A percentile compares a stretch with the other conserved stretches of the same genome.
Conservation (phyloP, 2,888 invertebrate genomes). For the Stenoptilia bipunctidactyla region DNA sequence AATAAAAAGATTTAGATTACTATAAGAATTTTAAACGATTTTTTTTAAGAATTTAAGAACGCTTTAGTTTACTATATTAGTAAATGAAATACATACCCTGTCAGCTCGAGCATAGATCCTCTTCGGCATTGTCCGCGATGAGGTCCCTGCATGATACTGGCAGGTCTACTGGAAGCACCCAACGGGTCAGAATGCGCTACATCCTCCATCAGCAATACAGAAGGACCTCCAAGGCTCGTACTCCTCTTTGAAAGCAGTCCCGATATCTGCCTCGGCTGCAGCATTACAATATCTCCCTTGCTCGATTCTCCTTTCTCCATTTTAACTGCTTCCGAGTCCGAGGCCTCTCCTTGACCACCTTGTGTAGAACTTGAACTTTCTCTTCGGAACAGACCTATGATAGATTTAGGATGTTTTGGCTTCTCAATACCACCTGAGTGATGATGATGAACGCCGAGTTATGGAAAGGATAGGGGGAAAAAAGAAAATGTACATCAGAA, state of each 20-base stretch:
- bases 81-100: slow-evolving; percentile 78
- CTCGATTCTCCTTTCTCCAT: slow-evolving; percentile 24
- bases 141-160: slow-evolving; percentile 70
- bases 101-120: slow-evolving; percentile 87
- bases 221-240: slow-evolving; percentile 57
- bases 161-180: slow-evolving; percentile 72
- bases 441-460: slow-evolving; percentile 20
- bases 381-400: slow-evolving; percentile 89
- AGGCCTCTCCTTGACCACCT: slow-evolving; percentile 62
- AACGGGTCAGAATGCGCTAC: slow-evolving; percentile 72
- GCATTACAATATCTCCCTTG: slow-evolving; percentile 10
- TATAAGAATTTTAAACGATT: too few relatives aligned
- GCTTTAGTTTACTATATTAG: too few relatives aligned
- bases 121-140: slow-evolving; percentile 79
- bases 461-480: slow-evolving; percentile 29
- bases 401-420: slow-evolving; percentile 86
- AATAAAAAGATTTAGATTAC: too few relatives aligned
- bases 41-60: slow-evolving; percentile 3
- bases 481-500: slow-evolving; percentile 40
- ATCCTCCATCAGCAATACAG: slow-evolving; percentile 74
- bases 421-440: slow-evolving; percentile 83
- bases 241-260: slow-evolving; percentile 55
- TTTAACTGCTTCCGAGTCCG: slow-evolving; percentile 70
- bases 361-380: slow-evolving; percentile 84
- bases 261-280: slow-evolving; percentile 38